A percentile compares a stretch with the other conserved stretches of the same genome.
phyloP scores from a whole-genome alignment of 2,113 vertebrate genomes.

The Haemorhous mexicanus region DNA sequence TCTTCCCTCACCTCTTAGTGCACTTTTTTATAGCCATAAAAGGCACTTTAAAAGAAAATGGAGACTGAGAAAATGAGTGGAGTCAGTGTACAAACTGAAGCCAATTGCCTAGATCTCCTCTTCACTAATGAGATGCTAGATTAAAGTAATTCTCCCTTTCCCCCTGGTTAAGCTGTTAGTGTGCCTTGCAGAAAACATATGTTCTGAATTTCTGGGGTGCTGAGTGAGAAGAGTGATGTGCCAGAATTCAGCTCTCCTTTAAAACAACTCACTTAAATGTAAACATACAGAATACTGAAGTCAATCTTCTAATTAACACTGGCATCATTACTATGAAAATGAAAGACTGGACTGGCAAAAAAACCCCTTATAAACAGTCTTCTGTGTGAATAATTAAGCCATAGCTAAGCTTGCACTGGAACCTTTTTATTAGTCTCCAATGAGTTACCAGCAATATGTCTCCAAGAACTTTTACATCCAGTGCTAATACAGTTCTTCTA shows the following conservation, averaged over 20 bases:
- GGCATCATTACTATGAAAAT: constrained; percentile 54
- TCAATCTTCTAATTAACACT: constrained; percentile 58
- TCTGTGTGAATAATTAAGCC: constrained; percentile 67
- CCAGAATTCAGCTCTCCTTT: constrained; percentile 13
- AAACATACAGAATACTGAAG: background rate
- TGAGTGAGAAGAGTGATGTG: constrained; percentile 17
- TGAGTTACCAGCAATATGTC: constrained; percentile 44
- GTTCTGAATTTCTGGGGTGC: constrained; percentile 58
- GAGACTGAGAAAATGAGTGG: constrained; percentile 47
- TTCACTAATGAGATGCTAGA: constrained; percentile 53
- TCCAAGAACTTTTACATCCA: background rate
- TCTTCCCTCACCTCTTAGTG: background rate
- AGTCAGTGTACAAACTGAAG: background rate
- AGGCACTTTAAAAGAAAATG: background rate
- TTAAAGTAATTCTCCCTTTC: constrained; percentile 54
- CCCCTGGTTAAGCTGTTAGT: constrained; percentile 17
- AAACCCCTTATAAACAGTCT: constrained; percentile 22
- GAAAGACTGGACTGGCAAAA: constrained; percentile 45
- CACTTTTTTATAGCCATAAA: background rate
- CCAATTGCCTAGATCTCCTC: constrained; percentile 14
- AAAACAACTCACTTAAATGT: background rate
- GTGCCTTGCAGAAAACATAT: constrained; percentile 25
- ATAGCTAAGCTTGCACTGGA: constrained; percentile 38
- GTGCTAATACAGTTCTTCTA: background rate
- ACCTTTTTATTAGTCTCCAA: constrained; percentile 47